Base-by-base conservation (phyloP, 2,113 vertebrate genomes). In the Jaculus jaculus region DNA sequence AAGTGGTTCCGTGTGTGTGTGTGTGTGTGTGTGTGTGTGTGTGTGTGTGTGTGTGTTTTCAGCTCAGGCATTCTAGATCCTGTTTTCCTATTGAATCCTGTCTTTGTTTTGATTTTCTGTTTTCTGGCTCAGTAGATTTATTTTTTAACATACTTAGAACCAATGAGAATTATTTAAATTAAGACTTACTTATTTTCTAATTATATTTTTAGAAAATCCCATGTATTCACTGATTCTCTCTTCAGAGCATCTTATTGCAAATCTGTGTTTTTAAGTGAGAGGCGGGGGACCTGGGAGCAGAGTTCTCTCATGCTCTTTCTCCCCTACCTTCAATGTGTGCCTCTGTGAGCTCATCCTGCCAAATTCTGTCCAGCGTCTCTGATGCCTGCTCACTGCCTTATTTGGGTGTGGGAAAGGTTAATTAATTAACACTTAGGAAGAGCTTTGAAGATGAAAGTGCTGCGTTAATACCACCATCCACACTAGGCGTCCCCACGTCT, bases 361-460 rank as follows among this genome's bases (percentile, higher is more conserved):
- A 93, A 91, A 24, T 80, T 85, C 79, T 61, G 34, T 58, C 80
- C 32, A 30, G 16, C 75, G 20, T 65, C 88, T 96, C 96, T 92
- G 90, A 95, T 96, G 79, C 87, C 54, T 74, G 84, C 88, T 94
- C 82, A 58, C 37, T 75, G 68, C 80, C 87, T 94, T 93, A 71
- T 65, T 66, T 61, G 75, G 85, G 75, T 74, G 72, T 87, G 75
- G 68, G 81, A 88, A 87, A 85, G 74, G 92, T 95, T 89, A 96
- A 94, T 96, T 96, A 93, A 95, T 95, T 92, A 95, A 39, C 79
- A 80, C 85, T 88, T 92, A 95, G 11, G 66, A 95, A 92, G 18
- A 90, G 51, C 86, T 96, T 91, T 96, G 95, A 95, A 95, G 94
- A 94, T 96, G 75, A 92, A 96, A 94, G 92, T 69, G 37, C n/a